Base-by-base conservation (phyloP, 2,888 invertebrate genomes). In the Mechanitis mazaeus region DNA sequence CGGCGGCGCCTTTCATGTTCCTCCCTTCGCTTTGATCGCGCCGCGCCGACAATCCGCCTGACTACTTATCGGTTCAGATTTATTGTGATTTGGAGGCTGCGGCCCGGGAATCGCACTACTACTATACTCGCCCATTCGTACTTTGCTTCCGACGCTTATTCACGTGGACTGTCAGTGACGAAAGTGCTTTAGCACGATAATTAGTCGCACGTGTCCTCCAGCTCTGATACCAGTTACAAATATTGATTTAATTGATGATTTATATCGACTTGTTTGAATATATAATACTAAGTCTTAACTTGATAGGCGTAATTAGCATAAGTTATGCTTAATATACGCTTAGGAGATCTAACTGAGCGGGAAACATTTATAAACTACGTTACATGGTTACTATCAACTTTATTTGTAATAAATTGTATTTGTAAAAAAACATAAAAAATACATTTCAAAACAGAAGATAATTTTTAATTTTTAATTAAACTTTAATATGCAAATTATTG, bases 31-130 rank as follows among this genome's bases (percentile, higher is more conserved):
- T 89, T 90, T 90, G 89, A 89, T 85, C 87, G 77, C 74, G 78
- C 87, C 85, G 85, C 82, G 81, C 87, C 89, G 87, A 84, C 89
- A 83, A 87, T 85, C 87, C 84, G 82, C 79, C 79, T 81, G 84
- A 82, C 88, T 88, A 88, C 89, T 90, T 90, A 90, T 90, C 89
- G 88, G 84, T 79, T 85, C 87, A 85, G 89, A 90, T 90, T 90
- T 90, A 90, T 89, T 87, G 88, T 89, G 87, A 86, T 86, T 87
- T 78, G 83, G 85, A 85, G 82, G 81, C 85, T 83, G 82, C 75
- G 81, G 69, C 76, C 78, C 78, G 81, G 81, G 83, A 81, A 80
- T 80, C 80, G 79, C 78, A 71, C 66, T 73, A 72, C 73, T 69
- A 69, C 67, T 64, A 60, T 69, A 71, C 79, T 75, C 75, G 72